phyloP scores from a whole-genome alignment of 64 coral and sea anemone species.

The Actinia equina region DNA sequence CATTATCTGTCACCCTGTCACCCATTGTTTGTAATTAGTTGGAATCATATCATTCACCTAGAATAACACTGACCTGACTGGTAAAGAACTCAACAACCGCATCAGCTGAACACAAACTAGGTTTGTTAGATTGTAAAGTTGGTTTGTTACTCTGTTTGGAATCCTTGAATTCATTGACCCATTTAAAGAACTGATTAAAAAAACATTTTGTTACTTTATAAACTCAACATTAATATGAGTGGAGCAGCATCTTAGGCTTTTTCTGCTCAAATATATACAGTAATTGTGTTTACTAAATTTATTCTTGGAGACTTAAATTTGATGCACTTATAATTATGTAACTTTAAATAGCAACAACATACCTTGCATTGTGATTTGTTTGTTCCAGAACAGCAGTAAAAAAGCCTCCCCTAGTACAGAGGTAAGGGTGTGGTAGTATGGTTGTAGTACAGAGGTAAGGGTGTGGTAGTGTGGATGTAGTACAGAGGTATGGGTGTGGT shows the following conservation, averaged over 20 bases:
- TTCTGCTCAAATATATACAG: no score
- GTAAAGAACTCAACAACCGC: constrained; percentile 64
- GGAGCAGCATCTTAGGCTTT: no score
- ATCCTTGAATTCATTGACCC: constrained; percentile 83
- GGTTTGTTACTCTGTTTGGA: not conserved
- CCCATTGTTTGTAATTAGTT: not conserved
- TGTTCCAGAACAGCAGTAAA: constrained; percentile 81
- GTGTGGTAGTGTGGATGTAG: not conserved
- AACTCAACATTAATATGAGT: no score
- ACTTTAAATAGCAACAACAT: not conserved
- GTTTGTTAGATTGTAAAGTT: constrained; percentile 30
- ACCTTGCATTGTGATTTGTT: constrained; percentile 87
- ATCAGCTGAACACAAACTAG: constrained; percentile 58
- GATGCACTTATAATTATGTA: no score
- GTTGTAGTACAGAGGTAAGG: not conserved
- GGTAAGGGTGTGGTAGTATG: not conserved
- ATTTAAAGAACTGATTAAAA: constrained; percentile 37
- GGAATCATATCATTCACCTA: not conserved
- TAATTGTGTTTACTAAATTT: no score
- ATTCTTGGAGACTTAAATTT: no score
- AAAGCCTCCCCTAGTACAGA: constrained; percentile 58
- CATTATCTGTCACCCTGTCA: constrained; percentile 41
- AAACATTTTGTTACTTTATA: not conserved
- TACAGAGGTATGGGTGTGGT: no score
- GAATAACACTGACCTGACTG: constrained; percentile 49